phyloP scores from a whole-genome alignment of 2,797 vertebrate genomes.

The Scolopax bukidnonensis region DNA sequence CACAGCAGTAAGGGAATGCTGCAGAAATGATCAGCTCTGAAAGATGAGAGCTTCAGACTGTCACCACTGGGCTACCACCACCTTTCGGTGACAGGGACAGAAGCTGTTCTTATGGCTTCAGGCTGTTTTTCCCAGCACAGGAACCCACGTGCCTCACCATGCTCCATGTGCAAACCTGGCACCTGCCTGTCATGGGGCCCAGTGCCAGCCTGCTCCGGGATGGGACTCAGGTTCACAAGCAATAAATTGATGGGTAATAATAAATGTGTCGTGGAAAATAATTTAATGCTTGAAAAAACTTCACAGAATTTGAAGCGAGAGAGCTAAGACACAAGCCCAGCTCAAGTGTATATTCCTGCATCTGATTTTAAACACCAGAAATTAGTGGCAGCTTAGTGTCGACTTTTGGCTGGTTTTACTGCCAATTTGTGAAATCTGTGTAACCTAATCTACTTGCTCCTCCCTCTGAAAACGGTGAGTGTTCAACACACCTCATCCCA shows the following conservation, averaged over 20 bases:
- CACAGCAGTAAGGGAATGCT: not conserved
- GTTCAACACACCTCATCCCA: not conserved
- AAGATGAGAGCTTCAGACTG: not conserved
- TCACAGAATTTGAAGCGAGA: not conserved
- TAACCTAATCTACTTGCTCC: not conserved
- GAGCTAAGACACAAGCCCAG: not conserved
- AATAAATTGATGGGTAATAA: not conserved
- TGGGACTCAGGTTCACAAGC: not conserved
- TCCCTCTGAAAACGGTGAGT: not conserved
- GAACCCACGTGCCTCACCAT: rapidly evolving
- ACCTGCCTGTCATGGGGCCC: not conserved
- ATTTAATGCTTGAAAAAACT: not conserved
- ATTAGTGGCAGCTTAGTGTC: not conserved
- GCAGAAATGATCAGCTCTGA: not conserved
- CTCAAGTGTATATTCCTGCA: not conserved
- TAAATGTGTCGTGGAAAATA: not conserved
- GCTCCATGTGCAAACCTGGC: not conserved
- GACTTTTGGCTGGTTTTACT: not conserved
- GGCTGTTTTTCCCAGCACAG: not conserved
- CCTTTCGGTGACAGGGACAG: not conserved
- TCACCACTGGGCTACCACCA: not conserved
- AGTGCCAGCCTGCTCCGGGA: not conserved
- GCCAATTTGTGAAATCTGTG: not conserved
- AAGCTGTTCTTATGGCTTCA: not conserved
- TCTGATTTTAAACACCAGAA: not conserved